Percentiles rank a stretch among this genome's conserved stretches.
Conservation (phyloP, 2,113 vertebrate genomes). For the Scomber scombrus region DNA sequence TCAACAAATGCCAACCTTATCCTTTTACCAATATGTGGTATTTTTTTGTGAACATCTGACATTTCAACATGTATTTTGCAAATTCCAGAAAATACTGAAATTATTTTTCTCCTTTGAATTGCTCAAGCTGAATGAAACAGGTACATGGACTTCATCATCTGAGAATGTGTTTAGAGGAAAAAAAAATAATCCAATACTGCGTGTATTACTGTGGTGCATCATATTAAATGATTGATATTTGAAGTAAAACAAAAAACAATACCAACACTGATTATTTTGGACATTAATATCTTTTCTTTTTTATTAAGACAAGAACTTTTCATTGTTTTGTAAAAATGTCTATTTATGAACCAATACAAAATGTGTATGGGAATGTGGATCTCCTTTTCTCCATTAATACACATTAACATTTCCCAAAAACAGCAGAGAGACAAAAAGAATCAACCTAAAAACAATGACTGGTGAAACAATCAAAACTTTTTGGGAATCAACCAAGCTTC, state of each 20-base stretch:
- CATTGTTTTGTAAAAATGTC: slow-evolving; percentile 90
- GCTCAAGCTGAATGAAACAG: neutral
- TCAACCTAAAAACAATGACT: slow-evolving; percentile 83
- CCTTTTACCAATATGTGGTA: no score
- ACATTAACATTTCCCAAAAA: slow-evolving; percentile 88
- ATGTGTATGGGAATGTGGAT: slow-evolving; percentile 89
- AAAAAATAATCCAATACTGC: no score
- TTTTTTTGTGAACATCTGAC: no score
- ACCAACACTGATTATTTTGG: slow-evolving; percentile 80
- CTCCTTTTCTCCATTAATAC: slow-evolving; percentile 86
- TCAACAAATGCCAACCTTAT: no score
- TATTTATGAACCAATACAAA: slow-evolving; percentile 91
- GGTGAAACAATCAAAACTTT: slow-evolving; percentile 80
- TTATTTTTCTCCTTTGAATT: no score
- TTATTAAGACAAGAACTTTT: slow-evolving; percentile 92
- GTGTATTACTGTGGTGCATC: neutral
- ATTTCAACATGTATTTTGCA: no score
- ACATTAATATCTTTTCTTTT: slow-evolving; percentile 90
- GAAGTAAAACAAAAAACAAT: slow-evolving; percentile 38
- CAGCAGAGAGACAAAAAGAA: slow-evolving; percentile 87
- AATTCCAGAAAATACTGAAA: no score
- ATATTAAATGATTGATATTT: neutral
- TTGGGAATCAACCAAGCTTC: slow-evolving; percentile 67
- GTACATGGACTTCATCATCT: neutral
- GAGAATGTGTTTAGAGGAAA: no score